Conservation (phyloP, 1,140 invertebrate genomes). For the Galleria mellonella region DNA sequence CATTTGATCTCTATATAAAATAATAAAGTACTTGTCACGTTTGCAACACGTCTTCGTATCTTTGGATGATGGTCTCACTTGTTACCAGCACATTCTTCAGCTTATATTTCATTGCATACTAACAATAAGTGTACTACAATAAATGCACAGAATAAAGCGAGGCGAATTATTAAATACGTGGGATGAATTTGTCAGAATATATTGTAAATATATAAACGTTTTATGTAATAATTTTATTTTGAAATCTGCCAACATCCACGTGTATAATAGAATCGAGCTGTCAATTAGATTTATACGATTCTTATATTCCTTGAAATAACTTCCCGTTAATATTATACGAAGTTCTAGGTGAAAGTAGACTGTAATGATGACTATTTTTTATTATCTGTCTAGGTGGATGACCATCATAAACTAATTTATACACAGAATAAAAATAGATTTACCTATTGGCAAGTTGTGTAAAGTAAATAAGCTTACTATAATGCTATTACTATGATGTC, state of each 20-base stretch:
- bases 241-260: constrained; percentile 62
- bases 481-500: constrained; percentile 72
- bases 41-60: constrained; percentile 5
- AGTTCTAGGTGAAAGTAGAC: constrained; percentile 66
- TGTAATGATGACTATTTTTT: constrained; percentile 69
- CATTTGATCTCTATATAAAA: constrained; percentile 47
- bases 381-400: constrained; percentile 66
- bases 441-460: constrained; percentile 72
- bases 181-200: constrained; percentile 57
- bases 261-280: constrained; percentile 63
- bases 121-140: constrained; percentile 4
- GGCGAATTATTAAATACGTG: constrained; percentile 64
- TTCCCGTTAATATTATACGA: constrained; percentile 41
- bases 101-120: constrained; percentile 2
- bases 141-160: constrained; percentile 48
- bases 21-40: constrained; percentile 5
- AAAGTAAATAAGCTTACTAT: constrained; percentile 73
- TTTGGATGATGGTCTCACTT: constrained; percentile 36
- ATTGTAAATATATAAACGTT: constrained; percentile 67
- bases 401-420: constrained; percentile 73
- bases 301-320: constrained; percentile 71
- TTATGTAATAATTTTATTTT: constrained; percentile 69
- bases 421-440: constrained; percentile 67
- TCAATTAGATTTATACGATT: constrained; percentile 67
- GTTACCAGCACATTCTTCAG: not conserved